Conservation (phyloP, 2,797 vertebrate species). For the Pitangus sulphuratus region DNA sequence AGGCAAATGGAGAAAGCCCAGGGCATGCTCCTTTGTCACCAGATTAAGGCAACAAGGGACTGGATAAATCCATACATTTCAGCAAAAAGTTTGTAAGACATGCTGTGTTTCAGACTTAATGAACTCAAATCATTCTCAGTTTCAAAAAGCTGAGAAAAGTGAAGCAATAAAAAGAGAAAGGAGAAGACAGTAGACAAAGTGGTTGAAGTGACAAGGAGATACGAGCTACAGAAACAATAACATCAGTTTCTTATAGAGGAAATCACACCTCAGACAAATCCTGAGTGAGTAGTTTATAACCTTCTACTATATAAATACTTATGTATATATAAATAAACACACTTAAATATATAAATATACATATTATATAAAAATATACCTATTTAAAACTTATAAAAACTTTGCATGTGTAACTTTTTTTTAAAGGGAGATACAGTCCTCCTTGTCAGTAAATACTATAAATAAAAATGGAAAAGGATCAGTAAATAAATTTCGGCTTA, state of each 20-base stretch:
- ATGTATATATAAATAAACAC: background rate
- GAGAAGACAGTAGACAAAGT: background rate
- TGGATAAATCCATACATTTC: accelerated
- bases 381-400: background rate
- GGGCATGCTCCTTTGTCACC: background rate
- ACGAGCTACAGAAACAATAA: background rate
- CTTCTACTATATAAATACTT: background rate
- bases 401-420: background rate
- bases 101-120: background rate
- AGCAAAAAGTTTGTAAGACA: background rate
- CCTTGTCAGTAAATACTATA: background rate
- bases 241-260: background rate
- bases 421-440: background rate
- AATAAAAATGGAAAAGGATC: background rate
- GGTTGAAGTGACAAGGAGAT: background rate
- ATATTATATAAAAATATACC: background rate
- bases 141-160: background rate
- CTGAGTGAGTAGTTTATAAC: background rate
- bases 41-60: background rate
- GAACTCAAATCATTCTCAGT: background rate
- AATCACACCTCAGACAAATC: background rate
- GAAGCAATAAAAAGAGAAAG: background rate
- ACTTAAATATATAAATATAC: background rate
- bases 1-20: background rate
- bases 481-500: background rate